phyloP scores from a whole-genome alignment of 2,888 invertebrate genomes.

The Panopea generosa region DNA sequence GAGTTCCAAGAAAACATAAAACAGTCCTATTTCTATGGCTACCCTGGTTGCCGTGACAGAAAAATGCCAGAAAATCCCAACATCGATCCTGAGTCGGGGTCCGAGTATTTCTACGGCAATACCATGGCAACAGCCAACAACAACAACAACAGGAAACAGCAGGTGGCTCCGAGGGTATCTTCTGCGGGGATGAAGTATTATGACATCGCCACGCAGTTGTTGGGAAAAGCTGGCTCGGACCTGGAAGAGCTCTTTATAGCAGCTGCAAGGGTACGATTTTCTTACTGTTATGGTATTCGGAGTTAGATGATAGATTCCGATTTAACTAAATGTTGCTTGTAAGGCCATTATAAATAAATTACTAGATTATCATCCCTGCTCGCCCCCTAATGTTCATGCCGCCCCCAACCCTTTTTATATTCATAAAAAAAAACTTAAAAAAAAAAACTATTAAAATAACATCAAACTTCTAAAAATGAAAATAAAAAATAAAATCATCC shows the following conservation, averaged over 20 bases:
- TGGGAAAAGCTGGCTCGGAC: slow-evolving; percentile 75
- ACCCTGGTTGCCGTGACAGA: slow-evolving; percentile 43
- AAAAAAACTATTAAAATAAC: no score
- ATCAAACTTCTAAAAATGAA: no score
- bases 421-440: no score
- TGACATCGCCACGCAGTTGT: slow-evolving; percentile 79
- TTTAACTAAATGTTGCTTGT: no score
- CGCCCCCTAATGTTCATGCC: no score
- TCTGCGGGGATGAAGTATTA: slow-evolving; percentile 71
- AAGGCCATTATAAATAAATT: no score
- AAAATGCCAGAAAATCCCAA: slow-evolving; percentile 65
- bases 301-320: no score
- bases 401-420: no score
- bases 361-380: no score
- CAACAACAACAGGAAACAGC: slow-evolving; percentile 34
- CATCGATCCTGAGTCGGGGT: slow-evolving; percentile 57
- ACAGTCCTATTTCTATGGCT: slow-evolving; percentile 40
- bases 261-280: slow-evolving; percentile 76
- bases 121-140: slow-evolving; percentile 55
- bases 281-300: no score
- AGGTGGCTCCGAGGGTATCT: slow-evolving; percentile 44
- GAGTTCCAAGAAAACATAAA: slow-evolving; percentile 32
- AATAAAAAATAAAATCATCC: no score
- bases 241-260: slow-evolving; percentile 78
- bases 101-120: slow-evolving; percentile 39